Conservation (phyloP, 1,140 invertebrate genomes). For the Bombyx mandarina region DNA sequence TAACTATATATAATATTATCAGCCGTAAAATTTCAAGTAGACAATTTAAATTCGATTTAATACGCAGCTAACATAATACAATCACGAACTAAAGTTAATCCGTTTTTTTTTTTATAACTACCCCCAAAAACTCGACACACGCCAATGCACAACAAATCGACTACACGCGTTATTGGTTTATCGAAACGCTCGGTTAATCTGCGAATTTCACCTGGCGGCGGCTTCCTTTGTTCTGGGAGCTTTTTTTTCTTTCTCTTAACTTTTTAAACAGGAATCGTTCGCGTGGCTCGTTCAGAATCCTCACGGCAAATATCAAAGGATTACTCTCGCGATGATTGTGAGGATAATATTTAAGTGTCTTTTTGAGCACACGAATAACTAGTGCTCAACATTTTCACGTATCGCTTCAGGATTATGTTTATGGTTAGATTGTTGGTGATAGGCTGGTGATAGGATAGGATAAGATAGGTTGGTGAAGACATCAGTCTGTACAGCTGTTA, state of each 20-base stretch:
- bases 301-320: conserved; percentile 57
- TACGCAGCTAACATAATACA: too few species aligned
- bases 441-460: too few species aligned
- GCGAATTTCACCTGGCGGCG: conserved; percentile 51
- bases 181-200: conserved; percentile 58
- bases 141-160: conserved; percentile 24
- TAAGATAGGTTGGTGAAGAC: too few species aligned
- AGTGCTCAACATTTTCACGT: too few species aligned
- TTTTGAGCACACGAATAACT: conserved; percentile 1
- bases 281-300: conserved; percentile 40
- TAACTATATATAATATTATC: too few species aligned
- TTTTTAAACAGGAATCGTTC: conserved; percentile 42
- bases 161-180: conserved; percentile 56
- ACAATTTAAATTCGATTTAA: too few species aligned
- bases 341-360: conserved; percentile 11
- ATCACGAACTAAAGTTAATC: too few species aligned
- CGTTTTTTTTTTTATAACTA: neutral
- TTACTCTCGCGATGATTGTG: conserved; percentile 31
- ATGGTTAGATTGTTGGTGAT: neutral
- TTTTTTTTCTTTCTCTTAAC: conserved; percentile 39
- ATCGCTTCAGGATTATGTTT: neutral
- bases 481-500: too few species aligned
- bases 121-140: neutral
- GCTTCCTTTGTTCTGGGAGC: conserved; percentile 42
- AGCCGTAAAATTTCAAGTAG: too few species aligned